phyloP scores from a whole-genome alignment of 2,113 vertebrate genomes.

The Pantherophis guttatus region DNA sequence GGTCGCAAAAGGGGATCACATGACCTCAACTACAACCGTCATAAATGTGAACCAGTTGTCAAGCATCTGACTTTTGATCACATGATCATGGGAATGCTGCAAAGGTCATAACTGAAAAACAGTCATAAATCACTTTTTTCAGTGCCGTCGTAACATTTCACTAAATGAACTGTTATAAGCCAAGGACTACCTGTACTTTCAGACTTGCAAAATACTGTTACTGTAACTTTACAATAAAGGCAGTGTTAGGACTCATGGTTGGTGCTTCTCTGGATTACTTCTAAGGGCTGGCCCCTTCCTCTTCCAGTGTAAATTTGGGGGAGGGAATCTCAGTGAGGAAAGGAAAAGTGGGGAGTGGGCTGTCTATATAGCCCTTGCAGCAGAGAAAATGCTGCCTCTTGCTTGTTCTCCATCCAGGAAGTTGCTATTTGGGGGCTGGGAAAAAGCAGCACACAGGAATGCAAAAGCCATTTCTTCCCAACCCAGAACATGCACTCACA shows the following conservation, averaged over 20 bases:
- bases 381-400: neutral
- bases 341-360: neutral
- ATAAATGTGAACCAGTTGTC: neutral
- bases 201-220: neutral
- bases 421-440: neutral
- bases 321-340: neutral
- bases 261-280: neutral
- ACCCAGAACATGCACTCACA: neutral
- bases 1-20: neutral
- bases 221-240: neutral
- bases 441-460: neutral
- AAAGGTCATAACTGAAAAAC: neutral
- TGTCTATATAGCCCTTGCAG: neutral
- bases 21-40: neutral
- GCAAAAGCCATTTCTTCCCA: neutral
- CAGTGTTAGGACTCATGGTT: neutral
- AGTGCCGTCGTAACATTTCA: neutral
- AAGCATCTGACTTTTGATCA: neutral
- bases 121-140: too few relatives aligned
- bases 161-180: neutral
- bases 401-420: neutral
- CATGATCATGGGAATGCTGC: neutral
- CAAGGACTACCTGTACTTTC: neutral
- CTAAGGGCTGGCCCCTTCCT: neutral
- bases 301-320: neutral